Evolutionary conservation across 2,113 vertebrate species (phyloP).

Genomic region (Dipodomys merriami): DNA sequence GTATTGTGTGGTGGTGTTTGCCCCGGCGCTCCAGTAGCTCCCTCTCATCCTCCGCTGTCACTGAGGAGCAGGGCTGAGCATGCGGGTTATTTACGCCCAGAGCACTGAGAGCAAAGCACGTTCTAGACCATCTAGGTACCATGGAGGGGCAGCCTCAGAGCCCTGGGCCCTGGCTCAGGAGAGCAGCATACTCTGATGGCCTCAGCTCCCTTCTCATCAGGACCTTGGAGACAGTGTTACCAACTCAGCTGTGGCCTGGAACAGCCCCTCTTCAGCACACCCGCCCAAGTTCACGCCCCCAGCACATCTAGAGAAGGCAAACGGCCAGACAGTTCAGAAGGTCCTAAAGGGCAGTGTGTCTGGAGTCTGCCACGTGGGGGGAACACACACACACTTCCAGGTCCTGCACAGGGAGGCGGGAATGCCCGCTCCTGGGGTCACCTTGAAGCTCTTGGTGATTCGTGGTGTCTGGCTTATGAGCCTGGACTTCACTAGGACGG

Average conservation of each 20-base stretch:
- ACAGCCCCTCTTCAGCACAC: accelerated
- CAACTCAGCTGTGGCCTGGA: accelerated
- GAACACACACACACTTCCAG: accelerated
- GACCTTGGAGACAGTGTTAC: accelerated
- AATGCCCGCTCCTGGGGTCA: accelerated
- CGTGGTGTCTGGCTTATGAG: accelerated
- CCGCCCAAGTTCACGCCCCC: accelerated
- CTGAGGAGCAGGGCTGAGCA: too few relatives aligned
- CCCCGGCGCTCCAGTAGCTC: too few relatives aligned
- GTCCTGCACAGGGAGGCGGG: accelerated
- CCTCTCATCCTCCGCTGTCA: too few relatives aligned
- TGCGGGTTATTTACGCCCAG: too few relatives aligned
- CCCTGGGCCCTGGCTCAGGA: too few relatives aligned
- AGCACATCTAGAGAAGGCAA: neutral
- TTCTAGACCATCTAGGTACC: accelerated
- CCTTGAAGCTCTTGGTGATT: accelerated
- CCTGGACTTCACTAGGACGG: neutral
- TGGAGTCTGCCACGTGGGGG: too few relatives aligned
- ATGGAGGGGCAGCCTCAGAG: accelerated
- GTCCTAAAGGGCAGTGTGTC: neutral
- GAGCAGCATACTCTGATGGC: accelerated
- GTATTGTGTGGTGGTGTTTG: too few relatives aligned
- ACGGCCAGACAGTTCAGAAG: too few relatives aligned
- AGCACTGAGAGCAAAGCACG: too few relatives aligned
- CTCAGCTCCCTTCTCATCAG: too few relatives aligned